phyloP scores from a whole-genome alignment of 2,113 vertebrate genomes.

The Baryphthengus martii region DNA sequence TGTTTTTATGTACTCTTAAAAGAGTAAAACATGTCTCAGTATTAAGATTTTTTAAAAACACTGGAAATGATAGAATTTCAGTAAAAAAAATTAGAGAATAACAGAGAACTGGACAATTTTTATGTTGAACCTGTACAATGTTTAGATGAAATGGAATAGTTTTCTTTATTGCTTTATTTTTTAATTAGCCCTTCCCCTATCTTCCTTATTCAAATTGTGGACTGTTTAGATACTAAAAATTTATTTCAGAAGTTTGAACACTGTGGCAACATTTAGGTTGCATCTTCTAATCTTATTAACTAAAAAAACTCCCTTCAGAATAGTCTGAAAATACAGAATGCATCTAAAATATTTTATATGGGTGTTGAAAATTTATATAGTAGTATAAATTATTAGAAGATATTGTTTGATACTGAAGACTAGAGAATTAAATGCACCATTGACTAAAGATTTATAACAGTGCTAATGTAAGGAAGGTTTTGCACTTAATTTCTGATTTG shows the following conservation, averaged over 20 bases:
- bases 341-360: not conserved
- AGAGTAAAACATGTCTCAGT: not conserved
- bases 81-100: not conserved
- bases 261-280: not conserved
- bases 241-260: not conserved
- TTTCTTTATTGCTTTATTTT: not conserved
- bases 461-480: not conserved
- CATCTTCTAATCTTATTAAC: not conserved
- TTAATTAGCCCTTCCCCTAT: not conserved
- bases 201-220: not conserved
- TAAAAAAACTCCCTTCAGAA: not conserved
- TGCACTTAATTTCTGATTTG: not conserved
- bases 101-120: not conserved
- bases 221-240: not conserved
- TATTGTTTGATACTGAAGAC: not conserved
- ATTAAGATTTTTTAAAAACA: not conserved
- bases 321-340: not conserved
- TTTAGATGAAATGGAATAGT: not conserved
- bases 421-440: not conserved
- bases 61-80: not conserved
- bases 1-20: not conserved
- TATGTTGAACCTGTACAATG: not conserved
- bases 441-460: not conserved
- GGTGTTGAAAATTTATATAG: not conserved
- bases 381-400: not conserved